Base-by-base conservation (phyloP, 2,888 invertebrate species). In the Argynnis bischoffii region DNA sequence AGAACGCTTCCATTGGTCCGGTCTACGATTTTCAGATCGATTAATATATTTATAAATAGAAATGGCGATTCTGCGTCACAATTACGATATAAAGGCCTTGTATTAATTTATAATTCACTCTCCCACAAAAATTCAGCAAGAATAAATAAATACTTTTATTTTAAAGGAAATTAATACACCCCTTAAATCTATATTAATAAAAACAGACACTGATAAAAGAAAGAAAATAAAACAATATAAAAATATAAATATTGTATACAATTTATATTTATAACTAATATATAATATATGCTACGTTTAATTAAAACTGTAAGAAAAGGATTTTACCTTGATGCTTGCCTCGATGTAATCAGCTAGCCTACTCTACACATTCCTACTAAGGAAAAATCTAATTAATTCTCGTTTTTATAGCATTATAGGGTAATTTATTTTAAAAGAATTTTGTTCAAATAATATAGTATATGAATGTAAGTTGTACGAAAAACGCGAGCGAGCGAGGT, bases 401-500 rank as follows among this genome's bases (percentile, higher is more conserved):
- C 60, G 14, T 50, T 54, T 60, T 59, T 66, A 66, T 41, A 66
- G 66, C 66, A 66, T 66, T 11, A 18, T 55, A 26, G 50, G 4
- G 26, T 47, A 48, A 18, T 21, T 41, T 41, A 31, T 47, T 59
- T 16, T 59, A 21, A 55, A 54, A 41, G 16, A 61, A 31, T 61
- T 50, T 41, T 16, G 16, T 50, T 50, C 3, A n/a, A 50, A 66
- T 66, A 60, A 3, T 57, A 16, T 68, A 55, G 50, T 41, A 15
- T 56, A 16, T 13, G 47, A 51, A 18, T 31, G 47, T 26, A 35
- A 55, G 46, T 35, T 16, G 35, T 26, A 21, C 41, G 3, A 46
- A 41, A 16, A 26, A 68, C 64, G 73, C 86, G 74, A 77, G 79
- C 77, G 78, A 73, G 61, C 72, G 65, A 73, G 69, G 72, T 74